phyloP scores from a whole-genome alignment of 2,797 vertebrate species.

The Propithecus perrieri region DNA sequence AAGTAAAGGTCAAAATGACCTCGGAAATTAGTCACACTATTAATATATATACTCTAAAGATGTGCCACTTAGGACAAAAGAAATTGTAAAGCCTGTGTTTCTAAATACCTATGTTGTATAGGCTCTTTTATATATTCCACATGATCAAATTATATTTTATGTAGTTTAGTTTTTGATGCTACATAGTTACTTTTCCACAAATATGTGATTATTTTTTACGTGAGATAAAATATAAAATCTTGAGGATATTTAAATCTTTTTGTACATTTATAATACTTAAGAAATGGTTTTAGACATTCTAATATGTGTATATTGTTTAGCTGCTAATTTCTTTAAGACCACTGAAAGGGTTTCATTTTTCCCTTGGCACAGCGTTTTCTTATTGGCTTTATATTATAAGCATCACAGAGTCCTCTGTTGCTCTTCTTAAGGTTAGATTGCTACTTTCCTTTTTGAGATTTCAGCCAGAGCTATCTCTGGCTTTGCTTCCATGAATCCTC shows the following conservation, averaged over 20 bases:
- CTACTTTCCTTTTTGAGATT: not conserved
- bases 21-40: constrained; percentile 78
- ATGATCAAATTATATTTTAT: not conserved
- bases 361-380: not conserved
- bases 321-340: not conserved
- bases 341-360: not conserved
- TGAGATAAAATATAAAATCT: not conserved
- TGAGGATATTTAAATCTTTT: not conserved
- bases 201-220: not conserved
- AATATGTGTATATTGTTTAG: not conserved
- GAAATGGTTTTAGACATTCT: not conserved
- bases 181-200: not conserved
- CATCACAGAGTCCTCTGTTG: not conserved
- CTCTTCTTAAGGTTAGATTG: not conserved
- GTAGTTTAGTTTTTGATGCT: not conserved
- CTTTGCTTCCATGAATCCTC: not conserved
- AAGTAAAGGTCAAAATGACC: constrained; percentile 83
- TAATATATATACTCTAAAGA: constrained; percentile 58
- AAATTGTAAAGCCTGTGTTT: constrained; percentile 29
- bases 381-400: not conserved
- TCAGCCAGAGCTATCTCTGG: not conserved
- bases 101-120: not conserved
- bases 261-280: not conserved
- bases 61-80: constrained; percentile 66
- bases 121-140: not conserved